These are phyloP conservation scores for Mastomys coucha DNA, from an alignment of 2,113 vertebrate species.

Conservation along the genomic window DNA sequence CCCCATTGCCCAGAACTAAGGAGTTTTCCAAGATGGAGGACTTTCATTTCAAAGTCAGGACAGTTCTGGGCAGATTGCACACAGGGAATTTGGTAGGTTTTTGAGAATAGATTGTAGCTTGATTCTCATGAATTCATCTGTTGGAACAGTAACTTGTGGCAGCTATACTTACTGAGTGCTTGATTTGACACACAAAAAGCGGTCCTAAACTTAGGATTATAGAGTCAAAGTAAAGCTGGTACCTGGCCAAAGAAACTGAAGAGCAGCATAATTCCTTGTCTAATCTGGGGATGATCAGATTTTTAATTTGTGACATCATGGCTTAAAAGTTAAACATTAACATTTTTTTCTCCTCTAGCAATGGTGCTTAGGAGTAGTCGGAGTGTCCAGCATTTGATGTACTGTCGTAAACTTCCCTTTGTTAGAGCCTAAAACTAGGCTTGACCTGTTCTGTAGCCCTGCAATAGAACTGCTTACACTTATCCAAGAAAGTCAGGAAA, in stretches of 20 bases:
- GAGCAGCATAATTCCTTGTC: background rate
- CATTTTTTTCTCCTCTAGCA: background rate
- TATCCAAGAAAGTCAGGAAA: background rate
- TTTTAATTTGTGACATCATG: background rate
- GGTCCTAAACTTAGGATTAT: background rate
- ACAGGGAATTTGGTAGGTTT: background rate
- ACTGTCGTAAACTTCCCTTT: background rate
- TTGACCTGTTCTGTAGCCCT: background rate
- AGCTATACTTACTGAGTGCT: background rate
- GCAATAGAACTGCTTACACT: background rate
- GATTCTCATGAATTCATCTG: background rate
- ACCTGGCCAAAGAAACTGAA: background rate
- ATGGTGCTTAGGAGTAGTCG: background rate
- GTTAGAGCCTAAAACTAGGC: background rate
- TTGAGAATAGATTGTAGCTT: background rate
- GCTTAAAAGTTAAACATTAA: constrained; percentile 21
- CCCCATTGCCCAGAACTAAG: background rate
- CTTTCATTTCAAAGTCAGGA: constrained; percentile 37
- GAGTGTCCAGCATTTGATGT: background rate
- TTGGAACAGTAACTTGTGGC: background rate
- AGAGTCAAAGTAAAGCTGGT: background rate
- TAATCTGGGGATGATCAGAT: background rate
- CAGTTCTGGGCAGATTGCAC: background rate
- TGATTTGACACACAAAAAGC: background rate
- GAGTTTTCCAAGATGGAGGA: background rate